These are phyloP conservation scores for Alligator mississippiensis DNA, from an alignment of 2,113 vertebrate genomes.

Conservation along the genomic window DNA sequence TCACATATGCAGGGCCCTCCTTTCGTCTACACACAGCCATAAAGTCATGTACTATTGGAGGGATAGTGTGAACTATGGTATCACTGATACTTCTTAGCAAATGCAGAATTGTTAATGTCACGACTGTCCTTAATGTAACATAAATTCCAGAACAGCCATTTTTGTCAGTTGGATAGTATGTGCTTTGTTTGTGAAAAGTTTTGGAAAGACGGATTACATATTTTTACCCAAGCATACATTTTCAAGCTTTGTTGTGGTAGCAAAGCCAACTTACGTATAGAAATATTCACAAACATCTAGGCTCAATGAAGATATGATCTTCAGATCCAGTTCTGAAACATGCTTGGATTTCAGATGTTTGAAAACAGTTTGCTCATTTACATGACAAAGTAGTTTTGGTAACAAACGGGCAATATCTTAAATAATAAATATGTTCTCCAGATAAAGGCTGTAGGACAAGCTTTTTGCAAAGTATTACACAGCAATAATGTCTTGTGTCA, in stretches of 20 bases:
- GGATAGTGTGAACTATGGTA: not conserved
- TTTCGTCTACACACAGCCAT: too few species aligned
- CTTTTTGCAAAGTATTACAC: slow-evolving; percentile 31
- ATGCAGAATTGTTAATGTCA: not conserved
- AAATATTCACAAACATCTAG: not conserved
- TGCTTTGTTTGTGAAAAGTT: not conserved
- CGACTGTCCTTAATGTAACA: not conserved
- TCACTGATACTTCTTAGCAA: not conserved
- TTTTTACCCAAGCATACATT: not conserved
- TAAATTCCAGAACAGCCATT: not conserved
- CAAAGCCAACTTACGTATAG: not conserved
- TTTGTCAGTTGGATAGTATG: not conserved
- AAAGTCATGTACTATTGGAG: not conserved
- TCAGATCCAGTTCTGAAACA: not conserved
- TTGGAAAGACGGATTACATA: not conserved
- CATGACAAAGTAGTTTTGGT: slow-evolving; percentile 33
- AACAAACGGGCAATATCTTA: slow-evolving; percentile 39
- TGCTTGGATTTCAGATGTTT: not conserved
- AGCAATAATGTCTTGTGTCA: not conserved
- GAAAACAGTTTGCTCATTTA: slow-evolving; percentile 19
- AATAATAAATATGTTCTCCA: slow-evolving; percentile 42
- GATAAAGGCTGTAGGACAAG: slow-evolving; percentile 6
- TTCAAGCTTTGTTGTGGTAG: slow-evolving; percentile 20
- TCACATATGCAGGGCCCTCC: too few species aligned
- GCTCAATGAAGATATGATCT: slow-evolving; percentile 22